Evolutionary conservation across 2,888 invertebrate genomes (phyloP), one percentile per base, ranked within the genome.

Genomic region (Agapetus fuscipes): DNA sequence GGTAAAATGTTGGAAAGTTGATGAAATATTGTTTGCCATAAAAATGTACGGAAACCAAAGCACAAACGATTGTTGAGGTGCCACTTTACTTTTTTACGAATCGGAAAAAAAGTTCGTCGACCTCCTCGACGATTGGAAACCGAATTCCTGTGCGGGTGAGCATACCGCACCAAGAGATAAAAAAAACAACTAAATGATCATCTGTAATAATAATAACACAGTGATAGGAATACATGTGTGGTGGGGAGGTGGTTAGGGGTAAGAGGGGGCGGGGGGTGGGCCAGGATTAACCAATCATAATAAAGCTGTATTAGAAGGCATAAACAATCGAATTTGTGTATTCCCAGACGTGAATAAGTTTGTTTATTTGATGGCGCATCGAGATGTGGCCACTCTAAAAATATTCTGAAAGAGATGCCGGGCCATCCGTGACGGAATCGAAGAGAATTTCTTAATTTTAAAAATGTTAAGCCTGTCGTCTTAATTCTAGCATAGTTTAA

Each of bases 321-420:
- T 39, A 44, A 44, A 44, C 43, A 40, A 40, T 37, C 26, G 35
- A 40, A 37, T 37, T 41, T 44, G 37, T 36, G 37, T 34, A 30
- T 28, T 40, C 29, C 30, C 24, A 28, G 30, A 30, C 37, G 29
- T 44, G 34, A 44, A 44, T 40, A 44, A 40, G 29, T 28, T 17
- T 44, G 44, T 45, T 45, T 45, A 37, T 45, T 44, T 30, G 37
- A 36, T 28, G 34, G 28, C 37, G 30, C 17, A n/a, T n/a, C n/a
- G n/a, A n/a, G n/a, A n/a, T n/a, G n/a, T n/a, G n/a, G n/a, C n/a
- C n/a, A n/a, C n/a, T n/a, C n/a, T n/a, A n/a, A n/a, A n/a, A n/a
- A n/a, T n/a, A n/a, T n/a, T n/a, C n/a, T n/a, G n/a, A n/a, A n/a
- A n/a, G n/a, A n/a, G n/a, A n/a, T n/a, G n/a, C n/a, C n/a, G n/a